Evolutionary conservation across 2,888 invertebrate species (phyloP), one percentile per base, ranked within the genome.

Genomic region (Brachycybe producta): DNA sequence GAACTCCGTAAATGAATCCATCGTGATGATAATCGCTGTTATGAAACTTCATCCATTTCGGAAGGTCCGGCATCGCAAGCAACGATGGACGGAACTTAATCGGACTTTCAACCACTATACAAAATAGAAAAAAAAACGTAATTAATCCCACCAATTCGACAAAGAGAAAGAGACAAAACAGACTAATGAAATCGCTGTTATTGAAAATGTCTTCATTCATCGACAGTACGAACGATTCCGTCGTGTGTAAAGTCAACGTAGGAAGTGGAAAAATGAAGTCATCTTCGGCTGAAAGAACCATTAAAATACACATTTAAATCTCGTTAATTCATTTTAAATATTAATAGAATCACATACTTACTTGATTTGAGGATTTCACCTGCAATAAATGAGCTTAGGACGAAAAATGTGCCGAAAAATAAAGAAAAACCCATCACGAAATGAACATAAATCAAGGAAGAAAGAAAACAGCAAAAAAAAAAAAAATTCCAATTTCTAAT

Each of bases 11-110:
- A 2, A 48, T 15, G 21, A 27, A 48, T 13, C 48, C 48, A 30
- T 48, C 40, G 2, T 15, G 35, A n/a, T 39, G 17, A 30, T 38
- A 5, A 23, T 48, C 15, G 40, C 48, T 48, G 30, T 48, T 40
- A 17, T 19, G 7, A 23, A 26, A 48, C n/a, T 82, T 77, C 56
- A 90, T 77, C 90, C 90, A 90, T 3, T 78, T 71, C 0, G 90
- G 90, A 36, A 90, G 70, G 66, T 90, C 88, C 0, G 90, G 88
- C 56, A 82, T 79, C 56, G 80, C 78, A 45, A 77, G 65, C 51
- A 88, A 64, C 0, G 85, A 80, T 0, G 84, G 78, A 56, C 82
- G 79, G 66, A 84, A 87, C 1, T 43, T 53, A 13, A 48, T 40
- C 43, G 27, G 11, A 3, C 21, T 11, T 2, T 19, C 45, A 8